A percentile compares a stretch with the other conserved stretches of the same genome.
These are phyloP conservation scores for Lithobates sylvaticus DNA, from an alignment of 2,797 vertebrate species.

Conservation along the genomic window DNA sequence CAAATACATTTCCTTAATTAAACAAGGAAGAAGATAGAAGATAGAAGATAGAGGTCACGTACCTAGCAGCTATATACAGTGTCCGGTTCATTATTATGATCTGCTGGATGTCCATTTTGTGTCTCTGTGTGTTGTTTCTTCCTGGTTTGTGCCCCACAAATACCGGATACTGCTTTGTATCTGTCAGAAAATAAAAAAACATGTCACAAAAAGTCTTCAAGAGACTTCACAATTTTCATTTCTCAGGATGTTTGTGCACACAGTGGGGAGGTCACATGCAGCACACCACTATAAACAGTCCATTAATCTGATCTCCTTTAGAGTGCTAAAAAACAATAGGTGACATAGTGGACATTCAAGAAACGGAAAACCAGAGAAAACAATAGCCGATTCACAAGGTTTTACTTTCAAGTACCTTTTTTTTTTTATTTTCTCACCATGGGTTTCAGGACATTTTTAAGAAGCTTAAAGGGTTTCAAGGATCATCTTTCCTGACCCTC, in stretches of 20 bases:
- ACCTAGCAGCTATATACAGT: constrained; percentile 95
- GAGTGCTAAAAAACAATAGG: constrained; percentile 13
- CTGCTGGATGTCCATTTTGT: constrained; percentile 97
- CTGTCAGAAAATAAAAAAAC: constrained; percentile 73
- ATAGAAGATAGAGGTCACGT: constrained; percentile 65
- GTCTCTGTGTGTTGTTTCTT: constrained; percentile 94
- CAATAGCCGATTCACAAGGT: constrained; percentile 65
- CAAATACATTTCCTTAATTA: neutral
- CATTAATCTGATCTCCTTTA: constrained; percentile 20
- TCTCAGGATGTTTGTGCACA: neutral
- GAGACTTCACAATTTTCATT: too few species aligned
- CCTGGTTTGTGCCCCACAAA: constrained; percentile 98
- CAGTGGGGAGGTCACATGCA: neutral
- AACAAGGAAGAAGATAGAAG: neutral
- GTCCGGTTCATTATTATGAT: constrained; percentile 95
- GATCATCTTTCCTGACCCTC: constrained; percentile 63
- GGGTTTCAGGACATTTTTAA: constrained; percentile 71
- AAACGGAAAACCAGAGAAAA: constrained; percentile 40
- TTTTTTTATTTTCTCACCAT: constrained; percentile 59
- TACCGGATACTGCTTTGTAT: constrained; percentile 97
- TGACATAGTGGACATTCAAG: constrained; percentile 47
- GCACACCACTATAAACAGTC: neutral
- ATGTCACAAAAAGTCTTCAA: neutral
- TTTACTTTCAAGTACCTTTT: constrained; percentile 65
- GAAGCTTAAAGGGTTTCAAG: constrained; percentile 67